Evolutionary conservation across 2,113 vertebrate genomes (phyloP).

Genomic region (Emydura subglobosa): DNA sequence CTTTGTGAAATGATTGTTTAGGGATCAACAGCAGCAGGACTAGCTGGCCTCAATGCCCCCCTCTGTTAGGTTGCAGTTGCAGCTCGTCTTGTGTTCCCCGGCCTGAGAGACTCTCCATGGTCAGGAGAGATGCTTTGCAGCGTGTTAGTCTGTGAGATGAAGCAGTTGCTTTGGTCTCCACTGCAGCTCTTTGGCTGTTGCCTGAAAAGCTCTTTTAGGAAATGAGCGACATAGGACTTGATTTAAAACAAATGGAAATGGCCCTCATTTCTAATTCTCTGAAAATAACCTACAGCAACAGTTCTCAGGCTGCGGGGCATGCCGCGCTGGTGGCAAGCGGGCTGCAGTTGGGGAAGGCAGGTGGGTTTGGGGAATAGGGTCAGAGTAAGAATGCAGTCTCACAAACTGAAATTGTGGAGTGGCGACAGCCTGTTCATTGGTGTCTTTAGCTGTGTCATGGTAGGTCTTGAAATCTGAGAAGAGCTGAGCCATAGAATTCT

Average conservation of each 20-base stretch:
- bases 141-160: not conserved
- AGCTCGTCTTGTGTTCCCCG: rapidly evolving
- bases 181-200: not conserved
- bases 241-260: not conserved
- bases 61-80: conserved; percentile 43
- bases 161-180: not conserved
- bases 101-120: not conserved
- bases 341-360: not conserved
- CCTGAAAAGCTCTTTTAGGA: not conserved
- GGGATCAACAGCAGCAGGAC: not conserved
- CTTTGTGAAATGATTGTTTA: not conserved
- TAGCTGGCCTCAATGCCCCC: not conserved
- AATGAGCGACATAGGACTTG: not conserved
- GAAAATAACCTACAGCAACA: not conserved
- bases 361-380: not conserved
- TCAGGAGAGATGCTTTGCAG: not conserved
- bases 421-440: not conserved
- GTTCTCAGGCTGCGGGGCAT: not conserved
- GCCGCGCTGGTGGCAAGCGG: not conserved
- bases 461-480: not conserved
- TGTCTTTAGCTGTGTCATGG: not conserved
- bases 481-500: not conserved
- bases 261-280: not conserved
- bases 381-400: not conserved
- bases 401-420: not conserved